Conservation (phyloP, 2,797 vertebrate species). For the Jordanella pulchra region DNA sequence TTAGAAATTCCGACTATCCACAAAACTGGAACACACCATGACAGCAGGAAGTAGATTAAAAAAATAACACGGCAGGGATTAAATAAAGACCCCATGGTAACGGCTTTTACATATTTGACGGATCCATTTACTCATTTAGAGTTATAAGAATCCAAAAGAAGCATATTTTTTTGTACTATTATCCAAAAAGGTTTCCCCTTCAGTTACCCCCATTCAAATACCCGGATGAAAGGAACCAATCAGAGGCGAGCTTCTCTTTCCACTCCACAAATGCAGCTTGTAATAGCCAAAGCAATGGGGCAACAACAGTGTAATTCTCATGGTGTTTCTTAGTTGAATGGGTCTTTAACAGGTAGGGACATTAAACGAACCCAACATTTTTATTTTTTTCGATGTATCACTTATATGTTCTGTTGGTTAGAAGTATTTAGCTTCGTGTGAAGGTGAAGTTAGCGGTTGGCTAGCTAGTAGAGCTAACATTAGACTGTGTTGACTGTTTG, state of each 20-base stretch:
- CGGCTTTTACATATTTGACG: accelerated
- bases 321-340: constrained; percentile 48
- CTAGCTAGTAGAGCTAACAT: constrained; percentile 44
- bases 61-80: not conserved
- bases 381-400: accelerated
- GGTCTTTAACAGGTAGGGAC: constrained; percentile 64
- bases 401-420: not conserved
- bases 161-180: no score
- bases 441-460: constrained; percentile 10
- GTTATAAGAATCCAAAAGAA: not conserved
- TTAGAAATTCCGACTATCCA: not conserved
- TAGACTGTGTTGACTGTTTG: not conserved
- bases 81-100: no score
- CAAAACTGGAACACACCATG: not conserved
- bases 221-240: constrained; percentile 41
- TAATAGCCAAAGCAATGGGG: constrained; percentile 59
- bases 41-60: constrained; percentile 38
- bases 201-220: not conserved
- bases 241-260: constrained; percentile 15
- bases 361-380: not conserved
- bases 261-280: constrained; percentile 72
- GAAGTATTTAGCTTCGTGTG: constrained; percentile 5
- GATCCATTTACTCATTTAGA: accelerated
- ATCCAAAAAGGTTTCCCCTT: not conserved
- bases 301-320: constrained; percentile 12